phyloP scores from a whole-genome alignment of 2,113 vertebrate species.

The Choloepus hoffmanni region DNA sequence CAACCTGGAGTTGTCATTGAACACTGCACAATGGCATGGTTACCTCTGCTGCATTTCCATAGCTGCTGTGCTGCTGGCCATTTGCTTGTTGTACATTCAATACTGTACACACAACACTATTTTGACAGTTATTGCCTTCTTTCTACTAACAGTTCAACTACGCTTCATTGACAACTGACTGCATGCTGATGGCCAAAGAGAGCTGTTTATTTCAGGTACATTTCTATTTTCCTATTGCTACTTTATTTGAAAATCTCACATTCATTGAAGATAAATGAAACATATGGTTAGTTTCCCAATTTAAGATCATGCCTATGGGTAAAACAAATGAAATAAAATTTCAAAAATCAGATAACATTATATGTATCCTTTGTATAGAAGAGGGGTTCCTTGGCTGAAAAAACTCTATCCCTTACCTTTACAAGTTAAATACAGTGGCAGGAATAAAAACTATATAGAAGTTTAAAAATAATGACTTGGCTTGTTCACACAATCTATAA shows the following conservation, averaged over 20 bases:
- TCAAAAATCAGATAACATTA: background rate
- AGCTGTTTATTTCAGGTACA: background rate
- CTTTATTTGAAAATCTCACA: constrained; percentile 43
- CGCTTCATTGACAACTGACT: background rate
- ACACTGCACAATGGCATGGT: background rate
- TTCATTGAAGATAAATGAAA: background rate
- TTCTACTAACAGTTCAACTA: background rate
- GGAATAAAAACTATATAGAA: constrained; percentile 1
- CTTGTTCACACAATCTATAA: background rate
- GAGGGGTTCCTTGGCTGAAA: background rate
- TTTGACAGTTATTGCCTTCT: background rate
- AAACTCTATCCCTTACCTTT: background rate
- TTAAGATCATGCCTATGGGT: background rate
- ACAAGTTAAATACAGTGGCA: background rate
- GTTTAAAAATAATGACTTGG: constrained; percentile 3
- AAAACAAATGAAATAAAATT: background rate
- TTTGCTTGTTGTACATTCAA: background rate
- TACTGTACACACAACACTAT: background rate
- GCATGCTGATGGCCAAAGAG: background rate
- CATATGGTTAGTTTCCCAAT: background rate
- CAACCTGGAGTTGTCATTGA: background rate
- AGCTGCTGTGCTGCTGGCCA: background rate
- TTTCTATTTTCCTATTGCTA: background rate
- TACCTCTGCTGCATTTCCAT: background rate
- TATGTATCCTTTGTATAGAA: background rate